Evolutionary conservation across 1,140 invertebrate species (phyloP).

Genomic region (Conus ventricosus): DNA sequence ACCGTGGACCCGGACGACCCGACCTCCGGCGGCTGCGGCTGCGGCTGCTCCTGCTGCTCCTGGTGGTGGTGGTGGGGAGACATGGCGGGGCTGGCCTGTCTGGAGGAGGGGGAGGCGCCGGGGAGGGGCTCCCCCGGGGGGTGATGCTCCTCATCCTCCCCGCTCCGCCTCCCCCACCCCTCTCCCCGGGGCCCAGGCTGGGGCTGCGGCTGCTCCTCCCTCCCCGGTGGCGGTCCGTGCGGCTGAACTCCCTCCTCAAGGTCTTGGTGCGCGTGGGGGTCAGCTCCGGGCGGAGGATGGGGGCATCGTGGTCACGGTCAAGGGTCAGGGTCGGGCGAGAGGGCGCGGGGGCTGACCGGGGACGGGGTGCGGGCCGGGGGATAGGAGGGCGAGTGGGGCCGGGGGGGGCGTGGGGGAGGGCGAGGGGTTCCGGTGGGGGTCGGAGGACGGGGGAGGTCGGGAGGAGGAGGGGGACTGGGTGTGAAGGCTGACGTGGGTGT

Average conservation of each 20-base stretch:
- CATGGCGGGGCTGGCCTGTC: neutral
- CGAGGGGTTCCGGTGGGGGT: neutral
- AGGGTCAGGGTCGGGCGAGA: neutral
- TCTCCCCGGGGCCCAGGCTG: neutral
- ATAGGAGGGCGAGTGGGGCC: neutral
- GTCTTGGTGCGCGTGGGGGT: conserved; percentile 25
- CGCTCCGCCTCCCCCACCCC: neutral
- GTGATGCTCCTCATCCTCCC: neutral
- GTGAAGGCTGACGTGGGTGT: neutral
- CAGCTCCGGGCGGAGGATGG: conserved; percentile 28
- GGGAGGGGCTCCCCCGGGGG: neutral
- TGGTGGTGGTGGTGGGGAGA: neutral
- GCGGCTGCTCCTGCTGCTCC: neutral
- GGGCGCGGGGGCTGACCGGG: too few species aligned
- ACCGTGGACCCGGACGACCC: neutral
- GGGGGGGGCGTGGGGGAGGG: neutral
- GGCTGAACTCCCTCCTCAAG: conserved; percentile 29
- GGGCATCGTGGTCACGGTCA: neutral
- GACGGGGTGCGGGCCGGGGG: neutral
- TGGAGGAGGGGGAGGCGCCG: neutral
- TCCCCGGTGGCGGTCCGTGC: neutral
- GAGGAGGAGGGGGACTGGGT: neutral
- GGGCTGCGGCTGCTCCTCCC: conserved; percentile 26
- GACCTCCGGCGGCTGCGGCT: neutral
- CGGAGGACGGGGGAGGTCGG: neutral